phyloP scores from a whole-genome alignment of 2,888 invertebrate species.

The Pilophorus perplexus region DNA sequence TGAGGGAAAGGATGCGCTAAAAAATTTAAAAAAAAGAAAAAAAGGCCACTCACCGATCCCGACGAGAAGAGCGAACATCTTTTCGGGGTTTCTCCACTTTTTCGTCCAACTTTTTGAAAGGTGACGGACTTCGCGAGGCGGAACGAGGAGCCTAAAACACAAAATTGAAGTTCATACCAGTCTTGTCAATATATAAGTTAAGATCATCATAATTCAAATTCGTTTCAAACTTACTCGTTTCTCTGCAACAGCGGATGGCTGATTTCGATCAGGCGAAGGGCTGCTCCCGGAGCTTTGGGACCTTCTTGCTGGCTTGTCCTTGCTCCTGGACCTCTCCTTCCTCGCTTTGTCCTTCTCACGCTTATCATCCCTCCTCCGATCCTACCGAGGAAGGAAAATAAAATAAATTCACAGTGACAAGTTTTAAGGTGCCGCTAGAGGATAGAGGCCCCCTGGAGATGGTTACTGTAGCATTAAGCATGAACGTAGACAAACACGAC shows the following conservation, averaged over 20 bases:
- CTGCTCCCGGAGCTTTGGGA: constrained; percentile 47
- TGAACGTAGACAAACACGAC: too few species aligned
- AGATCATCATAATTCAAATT: not conserved
- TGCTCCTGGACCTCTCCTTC: constrained; percentile 48
- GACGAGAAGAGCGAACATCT: constrained; percentile 35
- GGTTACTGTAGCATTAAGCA: too few species aligned
- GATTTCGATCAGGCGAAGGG: constrained; percentile 42
- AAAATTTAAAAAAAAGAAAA: not conserved
- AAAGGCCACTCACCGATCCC: constrained; percentile 45
- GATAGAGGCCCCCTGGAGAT: too few species aligned
- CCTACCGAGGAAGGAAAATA: constrained; percentile 14
- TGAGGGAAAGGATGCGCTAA: not conserved
- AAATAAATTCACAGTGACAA: not conserved
- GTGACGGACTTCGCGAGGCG: constrained; percentile 81
- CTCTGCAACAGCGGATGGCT: constrained; percentile 2
- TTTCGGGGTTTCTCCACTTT: constrained; percentile 49
- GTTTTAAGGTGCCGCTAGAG: too few species aligned
- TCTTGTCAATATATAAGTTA: not conserved
- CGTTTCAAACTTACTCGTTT: constrained; percentile 31
- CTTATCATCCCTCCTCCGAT: constrained; percentile 40
- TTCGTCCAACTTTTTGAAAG: constrained; percentile 68
- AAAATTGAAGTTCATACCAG: constrained; percentile 6
- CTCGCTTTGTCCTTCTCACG: constrained; percentile 48
- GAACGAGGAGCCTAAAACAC: constrained; percentile 51
- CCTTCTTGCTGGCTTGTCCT: constrained; percentile 38